A percentile compares a stretch with the other conserved stretches of the same genome.
Conservation (phyloP, 2,113 vertebrate genomes). For the Passer domesticus region DNA sequence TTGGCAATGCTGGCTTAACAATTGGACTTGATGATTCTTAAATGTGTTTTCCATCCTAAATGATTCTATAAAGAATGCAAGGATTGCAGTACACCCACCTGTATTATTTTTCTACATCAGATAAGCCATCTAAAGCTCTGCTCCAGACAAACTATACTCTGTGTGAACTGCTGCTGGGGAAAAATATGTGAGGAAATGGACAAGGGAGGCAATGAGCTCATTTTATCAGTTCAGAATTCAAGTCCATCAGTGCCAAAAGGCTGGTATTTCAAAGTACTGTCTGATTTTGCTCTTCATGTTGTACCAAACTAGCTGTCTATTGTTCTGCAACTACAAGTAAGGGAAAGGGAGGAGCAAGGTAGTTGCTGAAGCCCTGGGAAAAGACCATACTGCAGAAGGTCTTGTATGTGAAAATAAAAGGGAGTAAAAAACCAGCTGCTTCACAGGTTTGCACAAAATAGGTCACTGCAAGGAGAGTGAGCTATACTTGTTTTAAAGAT, state of each 20-base stretch:
- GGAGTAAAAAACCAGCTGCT: background rate
- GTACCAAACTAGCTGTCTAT: background rate
- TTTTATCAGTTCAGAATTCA: background rate
- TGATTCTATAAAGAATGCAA: background rate
- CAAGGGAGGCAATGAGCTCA: background rate
- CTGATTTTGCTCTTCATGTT: background rate
- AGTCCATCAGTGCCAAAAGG: background rate
- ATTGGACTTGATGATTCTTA: background rate
- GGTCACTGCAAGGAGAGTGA: background rate
- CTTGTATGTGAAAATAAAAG: background rate
- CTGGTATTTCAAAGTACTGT: background rate
- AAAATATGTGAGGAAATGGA: background rate
- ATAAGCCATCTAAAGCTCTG: background rate
- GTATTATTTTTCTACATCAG: background rate
- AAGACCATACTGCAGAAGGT: background rate
- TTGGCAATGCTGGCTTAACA: background rate
- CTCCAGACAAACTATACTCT: background rate
- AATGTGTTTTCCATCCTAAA: background rate
- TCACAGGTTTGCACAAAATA: background rate
- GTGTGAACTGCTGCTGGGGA: background rate
- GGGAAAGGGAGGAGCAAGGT: background rate
- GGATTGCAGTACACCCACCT: background rate
- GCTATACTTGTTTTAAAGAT: background rate
- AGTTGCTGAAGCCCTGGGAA: background rate
- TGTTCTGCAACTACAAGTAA: background rate